A percentile compares a stretch with the other conserved stretches of the same genome.
phyloP scores from a whole-genome alignment of 2,113 vertebrate species.

The Leucoraja erinaceus region DNA sequence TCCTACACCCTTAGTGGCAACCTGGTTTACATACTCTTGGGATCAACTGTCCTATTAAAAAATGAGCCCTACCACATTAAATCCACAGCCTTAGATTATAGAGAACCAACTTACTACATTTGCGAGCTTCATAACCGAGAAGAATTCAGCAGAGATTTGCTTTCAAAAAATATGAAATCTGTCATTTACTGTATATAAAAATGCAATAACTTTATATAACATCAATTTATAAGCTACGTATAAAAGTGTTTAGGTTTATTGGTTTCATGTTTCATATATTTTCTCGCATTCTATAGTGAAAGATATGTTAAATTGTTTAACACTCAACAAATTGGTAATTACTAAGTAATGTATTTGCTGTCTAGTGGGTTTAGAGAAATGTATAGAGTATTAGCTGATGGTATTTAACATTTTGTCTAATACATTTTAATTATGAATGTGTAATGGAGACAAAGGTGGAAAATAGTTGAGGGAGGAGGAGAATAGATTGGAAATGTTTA shows the following conservation, averaged over 20 bases:
- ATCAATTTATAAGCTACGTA: not conserved
- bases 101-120: not conserved
- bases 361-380: not conserved
- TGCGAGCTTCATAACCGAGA: not conserved
- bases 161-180: slow-evolving; percentile 17
- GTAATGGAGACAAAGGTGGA: not conserved
- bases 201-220: not conserved
- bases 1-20: not conserved
- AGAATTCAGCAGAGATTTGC: not conserved
- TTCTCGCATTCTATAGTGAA: not conserved
- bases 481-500: not conserved
- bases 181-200: not conserved
- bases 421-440: not conserved
- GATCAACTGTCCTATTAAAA: not conserved
- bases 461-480: not conserved
- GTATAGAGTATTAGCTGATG: not conserved
- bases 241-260: not conserved
- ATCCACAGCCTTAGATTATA: not conserved
- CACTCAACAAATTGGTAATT: not conserved
- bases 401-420: not conserved
- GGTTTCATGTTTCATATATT: not conserved
- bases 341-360: not conserved
- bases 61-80: not conserved
- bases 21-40: not conserved
- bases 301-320: not conserved